Evolutionary conservation across 2,888 invertebrate genomes (phyloP), one percentile per base, ranked within the genome.

Genomic region (Chorisops tibialis): DNA sequence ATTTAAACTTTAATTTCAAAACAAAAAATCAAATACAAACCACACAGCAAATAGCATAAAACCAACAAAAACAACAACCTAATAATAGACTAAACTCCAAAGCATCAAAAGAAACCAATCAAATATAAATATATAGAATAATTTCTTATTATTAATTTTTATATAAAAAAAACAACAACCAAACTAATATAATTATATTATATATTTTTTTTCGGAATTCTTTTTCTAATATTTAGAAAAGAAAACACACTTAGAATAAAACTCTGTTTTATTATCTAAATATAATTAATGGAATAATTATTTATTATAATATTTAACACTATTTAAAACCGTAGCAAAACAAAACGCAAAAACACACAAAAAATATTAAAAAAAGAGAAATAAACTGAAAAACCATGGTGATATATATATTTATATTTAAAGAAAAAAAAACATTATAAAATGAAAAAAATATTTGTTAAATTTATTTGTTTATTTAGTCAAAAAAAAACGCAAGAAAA

Each of bases 391-490:
- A 47, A 56, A 56, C 56, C 56, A 56, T 56, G 56, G 56, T 56
- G 56, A 56, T 69, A 65, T 65, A 65, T 65, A 65, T 65, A 58
- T 50, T 56, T 51, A 45, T 51, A 43, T 64, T 58, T 54, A 58
- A 43, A 38, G n/a, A 50, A 62, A 49, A 54, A 62, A 14, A 41
- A 54, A 52, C 4, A 41, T n/a, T 21, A n/a, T 18, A 19, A 50
- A 58, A 51, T 47, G 50, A 58, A 62, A 56, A 38, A 48, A 56
- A 62, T 59, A 63, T 65, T 65, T 65, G 65, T 65, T 65, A 62
- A 63, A 65, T 59, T 59, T 63, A 56, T 56, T 56, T 43, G 63
- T 65, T 65, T 63, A 65, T 65, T 65, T 65, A 65, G 65, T 62
- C 58, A 63, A 63, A 65, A 62, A 39, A 39, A 51, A 56, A 51